phyloP scores from a whole-genome alignment of 1,140 invertebrate genomes.

The Holotrichia oblita region DNA sequence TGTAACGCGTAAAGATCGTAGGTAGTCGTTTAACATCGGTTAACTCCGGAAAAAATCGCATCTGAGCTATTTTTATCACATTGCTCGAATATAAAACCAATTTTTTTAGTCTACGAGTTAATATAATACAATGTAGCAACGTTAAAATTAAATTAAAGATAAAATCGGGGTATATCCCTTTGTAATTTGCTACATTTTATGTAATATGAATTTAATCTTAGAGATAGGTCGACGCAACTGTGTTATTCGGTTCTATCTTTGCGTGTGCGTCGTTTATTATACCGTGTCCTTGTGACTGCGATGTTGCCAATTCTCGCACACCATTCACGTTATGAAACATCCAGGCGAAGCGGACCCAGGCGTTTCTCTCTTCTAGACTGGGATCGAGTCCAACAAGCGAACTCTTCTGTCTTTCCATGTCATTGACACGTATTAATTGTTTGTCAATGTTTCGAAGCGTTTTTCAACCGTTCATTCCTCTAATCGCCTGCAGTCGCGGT shows the following conservation, averaged over 20 bases:
- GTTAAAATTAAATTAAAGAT: conserved; percentile 12
- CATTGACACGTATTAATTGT: conserved; percentile 35
- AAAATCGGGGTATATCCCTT: background rate
- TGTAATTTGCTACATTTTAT: background rate
- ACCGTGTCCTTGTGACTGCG: conserved; percentile 16
- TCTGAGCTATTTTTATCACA: conserved; percentile 1
- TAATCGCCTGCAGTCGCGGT: background rate
- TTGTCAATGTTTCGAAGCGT: conserved; percentile 23
- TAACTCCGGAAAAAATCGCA: background rate
- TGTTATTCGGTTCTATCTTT: background rate
- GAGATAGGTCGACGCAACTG: background rate
- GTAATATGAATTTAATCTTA: background rate
- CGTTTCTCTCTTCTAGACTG: conserved; percentile 6
- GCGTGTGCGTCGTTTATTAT: conserved; percentile 23
- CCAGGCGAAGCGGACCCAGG: background rate
- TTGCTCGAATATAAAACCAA: background rate
- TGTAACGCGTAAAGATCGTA: conserved; percentile 2
- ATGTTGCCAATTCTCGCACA: background rate
- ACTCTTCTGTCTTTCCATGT: conserved; percentile 32
- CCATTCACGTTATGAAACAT: conserved; percentile 26
- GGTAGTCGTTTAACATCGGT: background rate
- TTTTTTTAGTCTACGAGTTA: no score
- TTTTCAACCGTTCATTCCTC: background rate
- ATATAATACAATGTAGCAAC: background rate
- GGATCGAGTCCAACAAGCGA: conserved; percentile 27